Percentiles rank a stretch among this genome's conserved stretches.
Evolutionary conservation across 1,140 invertebrate genomes (phyloP).

Genomic region (Sminthurides bifidus): DNA sequence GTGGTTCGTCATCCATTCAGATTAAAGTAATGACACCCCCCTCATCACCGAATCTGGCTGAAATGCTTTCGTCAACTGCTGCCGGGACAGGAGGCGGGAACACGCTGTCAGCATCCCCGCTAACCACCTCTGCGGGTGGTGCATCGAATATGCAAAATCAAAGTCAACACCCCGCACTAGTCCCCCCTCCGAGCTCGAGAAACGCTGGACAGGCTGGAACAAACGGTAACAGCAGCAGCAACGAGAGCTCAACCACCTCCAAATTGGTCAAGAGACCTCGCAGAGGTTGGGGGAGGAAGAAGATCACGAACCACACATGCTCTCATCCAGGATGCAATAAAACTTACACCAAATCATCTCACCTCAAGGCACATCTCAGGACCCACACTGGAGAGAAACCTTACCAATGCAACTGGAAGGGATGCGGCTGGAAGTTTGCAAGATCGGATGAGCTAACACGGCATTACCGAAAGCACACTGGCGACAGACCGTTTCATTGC

Average conservation of each 20-base stretch:
- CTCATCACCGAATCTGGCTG: constrained; percentile 44
- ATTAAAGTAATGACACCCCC: constrained; percentile 44
- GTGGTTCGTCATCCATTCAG: constrained; percentile 20
- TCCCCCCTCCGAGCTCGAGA: constrained; percentile 24
- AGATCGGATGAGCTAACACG: constrained; percentile 54
- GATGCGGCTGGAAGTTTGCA: constrained; percentile 58
- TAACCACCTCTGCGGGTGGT: not conserved
- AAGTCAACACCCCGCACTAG: constrained; percentile 32
- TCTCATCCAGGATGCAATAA: constrained; percentile 50
- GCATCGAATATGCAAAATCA: constrained; percentile 20
- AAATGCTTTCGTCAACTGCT: constrained; percentile 31
- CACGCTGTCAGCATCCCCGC: not conserved
- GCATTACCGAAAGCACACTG: constrained; percentile 47
- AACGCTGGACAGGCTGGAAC: not conserved
- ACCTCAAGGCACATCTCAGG: constrained; percentile 55
- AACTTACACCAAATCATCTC: constrained; percentile 56
- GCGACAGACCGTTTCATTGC: constrained; percentile 47
- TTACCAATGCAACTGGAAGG: constrained; percentile 54
- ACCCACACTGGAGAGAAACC: constrained; percentile 60
- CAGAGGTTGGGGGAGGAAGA: constrained; percentile 43
- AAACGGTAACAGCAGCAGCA: not conserved
- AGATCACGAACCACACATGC: constrained; percentile 48
- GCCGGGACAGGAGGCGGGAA: constrained; percentile 15
- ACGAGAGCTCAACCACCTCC: not conserved
- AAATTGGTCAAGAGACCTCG: constrained; percentile 35